A percentile compares a stretch with the other conserved stretches of the same genome.
These are phyloP conservation scores for Baryphthengus martii DNA, from an alignment of 2,113 vertebrate genomes.

Conservation along the genomic window DNA sequence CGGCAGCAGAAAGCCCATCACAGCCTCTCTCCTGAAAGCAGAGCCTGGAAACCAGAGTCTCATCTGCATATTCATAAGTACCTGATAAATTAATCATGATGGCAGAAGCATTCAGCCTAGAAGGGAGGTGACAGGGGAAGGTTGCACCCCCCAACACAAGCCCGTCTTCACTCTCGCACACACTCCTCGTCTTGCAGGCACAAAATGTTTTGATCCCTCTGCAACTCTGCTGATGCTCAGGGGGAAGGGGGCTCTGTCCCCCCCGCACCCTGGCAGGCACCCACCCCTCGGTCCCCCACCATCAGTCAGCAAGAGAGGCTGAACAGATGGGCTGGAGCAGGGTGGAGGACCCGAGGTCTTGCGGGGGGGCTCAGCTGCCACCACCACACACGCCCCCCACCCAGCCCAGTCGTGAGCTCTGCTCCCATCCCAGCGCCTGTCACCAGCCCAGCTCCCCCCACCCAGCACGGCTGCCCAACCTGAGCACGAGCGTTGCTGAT, in stretches of 20 bases:
- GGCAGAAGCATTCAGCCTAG: slow-evolving; percentile 64
- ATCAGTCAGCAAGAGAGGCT: neutral
- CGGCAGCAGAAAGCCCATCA: slow-evolving; percentile 45
- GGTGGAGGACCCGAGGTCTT: neutral
- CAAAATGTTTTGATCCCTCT: slow-evolving; percentile 2
- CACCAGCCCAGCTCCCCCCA: neutral
- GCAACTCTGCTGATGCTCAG: neutral
- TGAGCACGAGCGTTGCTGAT: fast-evolving
- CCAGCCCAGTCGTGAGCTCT: neutral
- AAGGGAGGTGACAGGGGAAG: slow-evolving; percentile 61
- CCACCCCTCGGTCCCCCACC: neutral
- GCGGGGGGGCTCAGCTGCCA: neutral
- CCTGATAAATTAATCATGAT: slow-evolving; percentile 78
- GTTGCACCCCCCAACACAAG: slow-evolving; percentile 30
- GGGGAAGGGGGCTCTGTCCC: neutral
- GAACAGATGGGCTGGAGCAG: neutral
- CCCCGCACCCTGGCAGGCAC: fast-evolving
- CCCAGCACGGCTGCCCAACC: neutral
- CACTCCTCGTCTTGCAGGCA: neutral
- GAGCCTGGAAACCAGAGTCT: slow-evolving; percentile 59
- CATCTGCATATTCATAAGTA: slow-evolving; percentile 75
- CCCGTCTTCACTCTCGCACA: neutral
- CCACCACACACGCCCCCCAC: fast-evolving
- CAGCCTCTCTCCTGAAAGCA: slow-evolving; percentile 47
- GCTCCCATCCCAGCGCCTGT: fast-evolving